Evolutionary conservation across 2,797 vertebrate species (phyloP).

Genomic region (Epinephelus awoara): DNA sequence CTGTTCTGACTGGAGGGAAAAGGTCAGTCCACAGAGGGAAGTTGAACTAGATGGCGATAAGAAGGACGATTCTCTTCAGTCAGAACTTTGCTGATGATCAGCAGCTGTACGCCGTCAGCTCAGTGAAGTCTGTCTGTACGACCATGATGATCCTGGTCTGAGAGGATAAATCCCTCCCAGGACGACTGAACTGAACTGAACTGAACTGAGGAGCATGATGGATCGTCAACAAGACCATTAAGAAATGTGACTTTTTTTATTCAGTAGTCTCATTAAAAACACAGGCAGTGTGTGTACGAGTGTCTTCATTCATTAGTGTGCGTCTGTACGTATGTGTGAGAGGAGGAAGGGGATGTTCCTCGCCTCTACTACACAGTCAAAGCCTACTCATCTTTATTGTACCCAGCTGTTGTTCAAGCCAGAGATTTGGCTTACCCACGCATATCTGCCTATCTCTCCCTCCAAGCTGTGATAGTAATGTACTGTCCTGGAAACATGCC

Average conservation of each 20-base stretch:
- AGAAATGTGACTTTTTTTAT: no score
- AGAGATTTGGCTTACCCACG: constrained; percentile 69
- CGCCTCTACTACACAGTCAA: constrained; percentile 13
- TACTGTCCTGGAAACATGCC: constrained; percentile 72
- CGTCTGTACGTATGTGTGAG: neutral
- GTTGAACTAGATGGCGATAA: neutral
- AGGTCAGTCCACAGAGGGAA: constrained; percentile 14
- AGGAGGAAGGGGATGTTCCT: constrained; percentile 12
- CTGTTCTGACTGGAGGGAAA: constrained; percentile 25
- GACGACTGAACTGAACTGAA: constrained; percentile 12
- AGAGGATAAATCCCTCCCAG: constrained; percentile 10
- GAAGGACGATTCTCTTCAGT: neutral
- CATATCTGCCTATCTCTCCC: constrained; percentile 58
- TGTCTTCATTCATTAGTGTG: neutral
- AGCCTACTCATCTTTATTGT: constrained; percentile 46
- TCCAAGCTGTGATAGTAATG: constrained; percentile 69
- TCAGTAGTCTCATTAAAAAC: neutral
- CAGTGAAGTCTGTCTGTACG: neutral
- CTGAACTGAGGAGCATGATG: neutral
- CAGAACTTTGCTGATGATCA: neutral
- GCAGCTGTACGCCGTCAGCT: neutral
- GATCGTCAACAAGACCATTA: neutral
- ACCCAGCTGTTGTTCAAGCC: constrained; percentile 75
- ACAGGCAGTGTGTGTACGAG: neutral
- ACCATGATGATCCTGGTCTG: constrained; percentile 13